phyloP scores from a whole-genome alignment of 2,797 vertebrate genomes.

The Anabacerthia variegaticeps region DNA sequence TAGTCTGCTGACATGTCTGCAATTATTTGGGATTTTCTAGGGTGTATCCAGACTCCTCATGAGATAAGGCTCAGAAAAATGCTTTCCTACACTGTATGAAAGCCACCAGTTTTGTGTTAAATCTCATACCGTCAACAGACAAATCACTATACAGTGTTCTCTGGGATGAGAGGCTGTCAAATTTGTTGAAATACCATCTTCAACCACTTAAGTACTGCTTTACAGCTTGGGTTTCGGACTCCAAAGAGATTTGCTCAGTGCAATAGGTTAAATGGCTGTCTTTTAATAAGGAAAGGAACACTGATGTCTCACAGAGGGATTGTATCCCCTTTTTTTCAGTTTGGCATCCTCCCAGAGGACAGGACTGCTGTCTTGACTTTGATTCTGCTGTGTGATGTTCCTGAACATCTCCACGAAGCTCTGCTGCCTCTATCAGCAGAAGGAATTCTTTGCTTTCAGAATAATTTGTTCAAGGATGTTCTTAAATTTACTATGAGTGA shows the following conservation, averaged over 20 bases:
- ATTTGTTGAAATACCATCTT: neutral
- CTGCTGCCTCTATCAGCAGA: neutral
- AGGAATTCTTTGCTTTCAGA: neutral
- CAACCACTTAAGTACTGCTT: neutral
- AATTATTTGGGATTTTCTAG: neutral
- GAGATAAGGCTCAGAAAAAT: neutral
- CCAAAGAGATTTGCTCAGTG: neutral
- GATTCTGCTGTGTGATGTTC: neutral
- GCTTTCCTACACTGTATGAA: too few species aligned
- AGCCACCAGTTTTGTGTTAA: too few species aligned
- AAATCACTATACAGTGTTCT: neutral
- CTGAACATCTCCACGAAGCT: neutral
- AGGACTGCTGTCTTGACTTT: neutral
- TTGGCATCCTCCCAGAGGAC: neutral
- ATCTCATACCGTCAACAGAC: neutral
- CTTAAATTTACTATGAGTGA: neutral
- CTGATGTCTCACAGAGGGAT: neutral
- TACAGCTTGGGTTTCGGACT: neutral
- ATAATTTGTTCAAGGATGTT: neutral
- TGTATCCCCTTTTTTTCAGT: neutral
- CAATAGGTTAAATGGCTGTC: neutral
- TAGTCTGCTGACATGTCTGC: neutral
- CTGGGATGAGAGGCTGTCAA: neutral
- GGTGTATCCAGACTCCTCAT: neutral
- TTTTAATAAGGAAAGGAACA: neutral